A percentile compares a stretch with the other conserved stretches of the same genome.
phyloP scores from a whole-genome alignment of 2,888 invertebrate species.

The Zygothrica quintamaculata region DNA sequence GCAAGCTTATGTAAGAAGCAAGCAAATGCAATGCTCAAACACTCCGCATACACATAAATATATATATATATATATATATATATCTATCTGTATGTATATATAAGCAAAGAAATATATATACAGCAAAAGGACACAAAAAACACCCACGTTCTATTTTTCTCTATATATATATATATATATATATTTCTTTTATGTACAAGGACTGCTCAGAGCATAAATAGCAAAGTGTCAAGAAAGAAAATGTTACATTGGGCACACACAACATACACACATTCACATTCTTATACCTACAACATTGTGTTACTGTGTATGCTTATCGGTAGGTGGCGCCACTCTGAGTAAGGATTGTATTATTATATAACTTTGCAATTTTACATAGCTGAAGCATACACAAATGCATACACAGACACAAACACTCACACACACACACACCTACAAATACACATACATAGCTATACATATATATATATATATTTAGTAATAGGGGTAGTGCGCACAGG shows the following conservation, averaged over 20 bases:
- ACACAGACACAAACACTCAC: too few species aligned
- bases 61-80: background rate
- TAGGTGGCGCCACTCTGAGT: constrained; percentile 22
- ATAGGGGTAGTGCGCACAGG: constrained; percentile 4
- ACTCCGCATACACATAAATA: constrained; percentile 1
- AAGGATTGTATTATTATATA: constrained; percentile 53
- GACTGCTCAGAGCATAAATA: too few species aligned
- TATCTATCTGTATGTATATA: background rate
- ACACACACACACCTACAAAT: too few species aligned
- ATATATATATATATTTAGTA: constrained; percentile 3
- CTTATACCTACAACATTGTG: background rate
- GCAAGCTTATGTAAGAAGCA: constrained; percentile 61
- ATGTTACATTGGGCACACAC: too few species aligned
- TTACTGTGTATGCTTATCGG: constrained; percentile 1
- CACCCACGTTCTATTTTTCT: too few species aligned
- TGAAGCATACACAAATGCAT: too few species aligned
- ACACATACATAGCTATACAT: constrained; percentile 1
- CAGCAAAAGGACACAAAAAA: background rate
- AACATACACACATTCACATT: too few species aligned
- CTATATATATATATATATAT: too few species aligned
- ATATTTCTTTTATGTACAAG: too few species aligned
- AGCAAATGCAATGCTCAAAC: constrained; percentile 24
- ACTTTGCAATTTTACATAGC: constrained; percentile 44
- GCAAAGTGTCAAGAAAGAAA: constrained; percentile 1
- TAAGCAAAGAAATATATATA: background rate